A percentile compares a stretch with the other conserved stretches of the same genome.
Conservation (phyloP, 2,113 vertebrate species). For the Psittacara wagleri region DNA sequence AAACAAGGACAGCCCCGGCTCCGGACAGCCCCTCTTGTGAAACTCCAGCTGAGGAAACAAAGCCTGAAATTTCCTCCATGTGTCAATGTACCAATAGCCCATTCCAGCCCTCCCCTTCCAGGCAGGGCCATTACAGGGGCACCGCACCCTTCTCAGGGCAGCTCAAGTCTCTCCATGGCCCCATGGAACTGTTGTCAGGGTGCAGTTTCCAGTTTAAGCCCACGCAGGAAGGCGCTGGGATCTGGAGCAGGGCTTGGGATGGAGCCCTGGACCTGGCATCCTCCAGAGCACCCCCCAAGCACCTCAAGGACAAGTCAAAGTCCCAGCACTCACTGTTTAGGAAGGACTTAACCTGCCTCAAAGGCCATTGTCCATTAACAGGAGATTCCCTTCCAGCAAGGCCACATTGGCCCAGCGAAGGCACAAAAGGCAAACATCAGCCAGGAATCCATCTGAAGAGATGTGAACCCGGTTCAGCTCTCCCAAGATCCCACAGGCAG, state of each 20-base stretch:
- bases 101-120: not conserved
- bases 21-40: not conserved
- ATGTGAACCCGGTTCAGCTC: not conserved
- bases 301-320: not conserved
- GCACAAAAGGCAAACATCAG: not conserved
- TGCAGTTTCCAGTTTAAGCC: not conserved
- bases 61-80: not conserved
- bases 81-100: not conserved
- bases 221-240: accelerated
- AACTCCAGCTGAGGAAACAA: not conserved
- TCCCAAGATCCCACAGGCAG: not conserved
- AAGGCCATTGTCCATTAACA: not conserved
- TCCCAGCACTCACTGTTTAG: not conserved
- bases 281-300: not conserved
- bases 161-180: not conserved
- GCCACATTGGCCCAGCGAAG: not conserved
- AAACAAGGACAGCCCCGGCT: not conserved
- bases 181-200: not conserved
- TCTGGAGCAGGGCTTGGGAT: not conserved
- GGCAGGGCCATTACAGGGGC: not conserved
- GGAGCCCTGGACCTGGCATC: not conserved
- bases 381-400: not conserved
- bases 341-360: not conserved
- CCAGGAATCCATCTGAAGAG: not conserved
- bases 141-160: not conserved